Evolutionary conservation across 2,888 invertebrate species (phyloP), one percentile per base, ranked within the genome.

Genomic region (Eupithecia inturbata): DNA sequence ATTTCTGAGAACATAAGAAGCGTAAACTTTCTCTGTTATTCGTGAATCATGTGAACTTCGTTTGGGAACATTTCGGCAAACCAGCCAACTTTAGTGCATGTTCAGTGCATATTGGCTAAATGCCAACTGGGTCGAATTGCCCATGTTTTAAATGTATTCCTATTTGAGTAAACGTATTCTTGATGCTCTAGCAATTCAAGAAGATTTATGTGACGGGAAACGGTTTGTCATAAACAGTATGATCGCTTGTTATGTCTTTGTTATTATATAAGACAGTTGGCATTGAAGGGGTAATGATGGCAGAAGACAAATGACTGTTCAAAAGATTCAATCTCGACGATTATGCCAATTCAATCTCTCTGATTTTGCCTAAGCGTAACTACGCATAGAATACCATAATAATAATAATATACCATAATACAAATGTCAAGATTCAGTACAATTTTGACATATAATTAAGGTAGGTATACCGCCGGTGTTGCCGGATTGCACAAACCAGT

Each of bases 91-190:
- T 78, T 72, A 85, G 83, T 83, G 80, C 74, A 41, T 66, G 36
- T 64, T 64, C n/a, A 33, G 63, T 88, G 87, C 87, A 86, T 82
- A 82, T 81, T 92, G 94, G 93, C 92, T 41, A 64, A 19, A 10
- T 14, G 90, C 94, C 94, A 94, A 93, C 81, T 89, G 80, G 93
- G 94, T 89, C 93, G 84, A 83, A 81, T 81, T 83, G 82, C 86
- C 57, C 22, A 84, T 82, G 83, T 85, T 87, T 85, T 87, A 84
- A 86, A 87, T 85, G 82, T 79, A 79, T 80, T 26, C 57, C 26
- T 84, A 86, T 85, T 87, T 84, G 81, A 80, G 81, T 84, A 74
- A 82, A 80, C 76, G 49, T 71, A 64, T 53, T 72, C 28, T 64
- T 57, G 33, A 68, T 71, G 60, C 49, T 69, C n/a, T 16, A 64